These are phyloP conservation scores for Synergus umbraculus DNA, from an alignment of 2,888 invertebrate species.

Conservation along the genomic window DNA sequence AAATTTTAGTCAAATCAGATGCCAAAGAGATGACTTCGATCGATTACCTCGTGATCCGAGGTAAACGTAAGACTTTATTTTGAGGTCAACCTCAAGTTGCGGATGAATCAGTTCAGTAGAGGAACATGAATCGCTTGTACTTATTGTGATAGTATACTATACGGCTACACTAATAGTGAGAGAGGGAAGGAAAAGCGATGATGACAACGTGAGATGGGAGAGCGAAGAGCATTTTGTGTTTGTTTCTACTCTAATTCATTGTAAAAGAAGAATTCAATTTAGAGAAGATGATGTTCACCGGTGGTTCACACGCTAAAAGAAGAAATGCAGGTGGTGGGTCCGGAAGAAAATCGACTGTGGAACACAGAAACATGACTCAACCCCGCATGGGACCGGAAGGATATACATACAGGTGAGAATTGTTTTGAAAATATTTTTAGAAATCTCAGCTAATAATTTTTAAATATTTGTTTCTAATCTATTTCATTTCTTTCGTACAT, in stretches of 20 bases:
- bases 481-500: neutral
- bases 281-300: slow-evolving; percentile 84
- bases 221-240: slow-evolving; percentile 11
- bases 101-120: slow-evolving; percentile 46
- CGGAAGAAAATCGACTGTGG: slow-evolving; percentile 65
- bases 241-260: slow-evolving; percentile 19
- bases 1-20: slow-evolving; percentile 33
- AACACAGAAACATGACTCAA: slow-evolving; percentile 61
- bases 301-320: slow-evolving; percentile 82
- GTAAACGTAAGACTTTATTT: slow-evolving; percentile 37
- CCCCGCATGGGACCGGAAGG: slow-evolving; percentile 67
- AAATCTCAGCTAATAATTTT: neutral
- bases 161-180: slow-evolving; percentile 40
- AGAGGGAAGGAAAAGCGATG: slow-evolving; percentile 44
- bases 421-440: neutral
- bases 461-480: no score
- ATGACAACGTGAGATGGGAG: slow-evolving; percentile 40
- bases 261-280: slow-evolving; percentile 32
- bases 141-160: slow-evolving; percentile 23
- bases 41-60: slow-evolving; percentile 32
- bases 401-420: slow-evolving; percentile 70
- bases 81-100: slow-evolving; percentile 24
- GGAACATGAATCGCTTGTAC: slow-evolving; percentile 48
- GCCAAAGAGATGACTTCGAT: slow-evolving; percentile 38
- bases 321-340: slow-evolving; percentile 75